Evolutionary conservation across 2,797 vertebrate genomes (phyloP).

Genomic region (Chiroxiphia lanceolata): DNA sequence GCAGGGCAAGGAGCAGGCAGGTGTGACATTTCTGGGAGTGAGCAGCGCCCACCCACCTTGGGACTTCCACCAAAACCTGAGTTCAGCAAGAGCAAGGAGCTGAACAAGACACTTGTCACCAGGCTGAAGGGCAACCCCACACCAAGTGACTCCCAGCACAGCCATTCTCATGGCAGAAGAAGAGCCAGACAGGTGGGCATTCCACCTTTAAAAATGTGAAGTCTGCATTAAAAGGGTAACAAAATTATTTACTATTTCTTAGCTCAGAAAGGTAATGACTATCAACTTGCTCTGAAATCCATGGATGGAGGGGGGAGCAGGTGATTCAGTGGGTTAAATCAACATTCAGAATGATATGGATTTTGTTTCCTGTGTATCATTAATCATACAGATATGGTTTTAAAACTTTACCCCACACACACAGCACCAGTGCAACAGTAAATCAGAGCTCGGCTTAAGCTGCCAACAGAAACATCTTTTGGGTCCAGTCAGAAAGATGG

Average conservation of each 20-base stretch:
- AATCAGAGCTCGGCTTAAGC: neutral
- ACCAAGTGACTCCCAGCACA: neutral
- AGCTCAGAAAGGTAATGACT: neutral
- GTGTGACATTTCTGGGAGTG: accelerated
- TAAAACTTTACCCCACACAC: neutral
- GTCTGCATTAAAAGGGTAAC: neutral
- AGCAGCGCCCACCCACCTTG: neutral
- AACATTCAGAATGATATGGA: neutral
- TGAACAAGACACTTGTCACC: too few relatives aligned
- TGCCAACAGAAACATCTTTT: neutral
- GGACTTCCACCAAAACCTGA: neutral
- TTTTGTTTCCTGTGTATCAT: neutral
- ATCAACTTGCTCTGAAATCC: neutral
- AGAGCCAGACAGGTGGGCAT: neutral
- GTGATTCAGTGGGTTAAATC: neutral
- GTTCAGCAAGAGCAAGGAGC: neutral
- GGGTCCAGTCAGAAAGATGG: neutral
- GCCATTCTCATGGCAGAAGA: neutral
- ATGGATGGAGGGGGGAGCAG: neutral
- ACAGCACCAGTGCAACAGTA: neutral
- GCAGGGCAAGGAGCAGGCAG: neutral
- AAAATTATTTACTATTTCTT: neutral
- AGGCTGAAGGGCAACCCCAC: neutral
- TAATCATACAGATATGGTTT: neutral
- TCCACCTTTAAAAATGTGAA: neutral